A percentile compares a stretch with the other conserved stretches of the same genome.
These are phyloP conservation scores for Hystrix brachyura DNA, from an alignment of 2,113 vertebrate species.

Conservation along the genomic window DNA sequence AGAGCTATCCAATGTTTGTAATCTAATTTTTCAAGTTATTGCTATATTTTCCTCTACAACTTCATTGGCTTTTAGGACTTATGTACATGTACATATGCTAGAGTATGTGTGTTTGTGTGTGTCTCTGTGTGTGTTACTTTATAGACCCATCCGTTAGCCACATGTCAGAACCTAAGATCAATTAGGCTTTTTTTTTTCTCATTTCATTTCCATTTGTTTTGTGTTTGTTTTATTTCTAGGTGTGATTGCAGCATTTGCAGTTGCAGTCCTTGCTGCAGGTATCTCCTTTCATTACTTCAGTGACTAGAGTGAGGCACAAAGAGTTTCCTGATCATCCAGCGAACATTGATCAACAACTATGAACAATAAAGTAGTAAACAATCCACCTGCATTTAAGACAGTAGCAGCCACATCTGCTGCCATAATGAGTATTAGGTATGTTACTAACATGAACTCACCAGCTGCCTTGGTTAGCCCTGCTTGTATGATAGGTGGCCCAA, in stretches of 20 bases:
- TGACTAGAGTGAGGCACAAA: constrained; percentile 81
- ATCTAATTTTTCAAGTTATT: constrained; percentile 4
- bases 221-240: constrained; percentile 83
- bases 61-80: not conserved
- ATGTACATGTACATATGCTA: not conserved
- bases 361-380: constrained; percentile 52
- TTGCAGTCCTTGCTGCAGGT: constrained; percentile 85
- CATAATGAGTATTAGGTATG: constrained; percentile 59
- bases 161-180: not conserved
- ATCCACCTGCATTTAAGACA: not conserved
- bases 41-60: not conserved
- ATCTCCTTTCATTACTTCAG: constrained; percentile 91
- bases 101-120: not conserved
- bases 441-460: constrained; percentile 69
- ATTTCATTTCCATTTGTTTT: constrained; percentile 74
- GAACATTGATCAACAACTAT: constrained; percentile 28
- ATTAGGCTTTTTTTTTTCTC: constrained; percentile 45
- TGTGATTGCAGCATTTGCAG: constrained; percentile 85
- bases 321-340: constrained; percentile 60
- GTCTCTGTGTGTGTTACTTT: not conserved
- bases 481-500: constrained; percentile 53
- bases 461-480: constrained; percentile 79
- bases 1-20: not conserved
- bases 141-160: not conserved
- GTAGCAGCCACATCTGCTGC: constrained; percentile 71